Percentiles rank a stretch among this genome's conserved stretches.
These are phyloP conservation scores for Callipepla californica DNA, from an alignment of 2,113 vertebrate genomes.

Conservation along the genomic window DNA sequence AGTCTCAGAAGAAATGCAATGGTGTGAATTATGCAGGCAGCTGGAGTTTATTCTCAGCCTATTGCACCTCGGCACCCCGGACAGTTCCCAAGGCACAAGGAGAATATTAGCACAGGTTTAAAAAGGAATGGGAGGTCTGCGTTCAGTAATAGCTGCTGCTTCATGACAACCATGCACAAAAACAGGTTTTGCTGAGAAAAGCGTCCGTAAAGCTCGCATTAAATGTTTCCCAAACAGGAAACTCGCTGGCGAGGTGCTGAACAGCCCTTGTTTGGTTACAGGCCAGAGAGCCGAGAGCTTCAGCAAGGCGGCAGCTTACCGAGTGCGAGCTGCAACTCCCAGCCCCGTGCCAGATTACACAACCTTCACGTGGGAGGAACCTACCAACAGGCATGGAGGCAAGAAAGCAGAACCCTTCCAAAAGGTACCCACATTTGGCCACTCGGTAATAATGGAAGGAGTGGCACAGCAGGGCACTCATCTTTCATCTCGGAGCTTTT, in stretches of 20 bases:
- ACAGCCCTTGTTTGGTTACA: constrained; percentile 53
- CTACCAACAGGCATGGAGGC: not conserved
- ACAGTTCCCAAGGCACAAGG: not conserved
- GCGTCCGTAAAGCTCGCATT: not conserved
- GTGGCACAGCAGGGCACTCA: not conserved
- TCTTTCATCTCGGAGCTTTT: rapidly evolving
- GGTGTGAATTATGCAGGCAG: rapidly evolving
- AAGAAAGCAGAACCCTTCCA: not conserved
- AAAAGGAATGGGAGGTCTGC: not conserved
- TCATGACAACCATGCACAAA: not conserved
- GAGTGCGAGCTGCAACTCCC: constrained; percentile 14
- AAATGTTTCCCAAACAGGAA: constrained; percentile 57
- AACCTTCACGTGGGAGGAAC: constrained; percentile 39
- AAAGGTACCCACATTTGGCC: not conserved
- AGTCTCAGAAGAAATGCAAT: not conserved
- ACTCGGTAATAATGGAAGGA: not conserved
- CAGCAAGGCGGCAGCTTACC: constrained; percentile 20
- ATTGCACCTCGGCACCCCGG: not conserved
- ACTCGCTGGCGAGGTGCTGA: constrained; percentile 52
- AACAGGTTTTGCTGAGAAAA: constrained; percentile 18
- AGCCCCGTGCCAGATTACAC: constrained; percentile 53
- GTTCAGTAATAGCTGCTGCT: not conserved
- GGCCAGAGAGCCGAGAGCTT: constrained; percentile 19
- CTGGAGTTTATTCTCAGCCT: not conserved
- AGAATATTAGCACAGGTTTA: rapidly evolving